Percentiles rank a stretch among this genome's conserved stretches.
Conservation (phyloP, 2,113 vertebrate genomes). For the Scalopus aquaticus region DNA sequence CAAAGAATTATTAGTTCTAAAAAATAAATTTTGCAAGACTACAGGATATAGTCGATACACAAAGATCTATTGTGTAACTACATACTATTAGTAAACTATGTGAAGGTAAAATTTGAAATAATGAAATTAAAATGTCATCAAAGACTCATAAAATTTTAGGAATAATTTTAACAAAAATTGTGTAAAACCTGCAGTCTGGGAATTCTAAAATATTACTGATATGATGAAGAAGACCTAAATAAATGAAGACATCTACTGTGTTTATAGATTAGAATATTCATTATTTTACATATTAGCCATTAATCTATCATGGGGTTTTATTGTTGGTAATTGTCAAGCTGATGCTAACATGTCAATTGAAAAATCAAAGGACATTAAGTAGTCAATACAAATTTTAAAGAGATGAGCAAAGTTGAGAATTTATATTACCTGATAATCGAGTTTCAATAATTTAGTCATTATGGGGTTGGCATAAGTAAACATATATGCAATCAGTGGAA, state of each 20-base stretch:
- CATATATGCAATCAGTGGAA: not conserved
- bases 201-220: not conserved
- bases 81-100: not conserved
- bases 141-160: not conserved
- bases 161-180: not conserved
- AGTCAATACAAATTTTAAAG: not conserved
- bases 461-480: not conserved
- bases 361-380: not conserved
- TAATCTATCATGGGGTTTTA: not conserved
- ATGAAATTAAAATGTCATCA: not conserved
- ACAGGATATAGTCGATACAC: not conserved
- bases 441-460: not conserved
- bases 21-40: not conserved
- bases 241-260: not conserved
- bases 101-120: not conserved
- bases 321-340: not conserved
- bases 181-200: fast-evolving
- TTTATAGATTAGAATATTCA: not conserved
- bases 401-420: not conserved
- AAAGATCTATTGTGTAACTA: not conserved
- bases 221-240: not conserved
- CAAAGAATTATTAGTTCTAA: not conserved
- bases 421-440: not conserved
- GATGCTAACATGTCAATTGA: not conserved
- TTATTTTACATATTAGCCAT: not conserved